A percentile compares a stretch with the other conserved stretches of the same genome.
phyloP scores from a whole-genome alignment of 2,113 vertebrate genomes.

The Atrichornis clamosus region DNA sequence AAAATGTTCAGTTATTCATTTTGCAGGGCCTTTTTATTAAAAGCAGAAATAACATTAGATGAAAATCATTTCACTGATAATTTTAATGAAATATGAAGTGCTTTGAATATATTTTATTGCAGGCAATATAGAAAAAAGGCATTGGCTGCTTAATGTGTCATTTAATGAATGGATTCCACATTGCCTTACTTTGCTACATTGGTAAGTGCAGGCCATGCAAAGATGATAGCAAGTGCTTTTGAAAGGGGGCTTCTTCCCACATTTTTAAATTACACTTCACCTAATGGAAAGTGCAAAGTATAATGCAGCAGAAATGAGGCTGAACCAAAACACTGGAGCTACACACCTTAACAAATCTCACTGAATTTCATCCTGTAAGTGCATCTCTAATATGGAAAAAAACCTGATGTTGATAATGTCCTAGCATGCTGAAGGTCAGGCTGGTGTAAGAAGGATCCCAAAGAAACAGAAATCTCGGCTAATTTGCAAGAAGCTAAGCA shows the following conservation, averaged over 20 bases:
- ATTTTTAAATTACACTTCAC: constrained; percentile 43
- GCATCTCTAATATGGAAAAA: background rate
- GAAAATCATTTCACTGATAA: constrained; percentile 70
- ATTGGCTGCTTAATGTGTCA: constrained; percentile 42
- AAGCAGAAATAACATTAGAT: constrained; percentile 71
- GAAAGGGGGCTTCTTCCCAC: constrained; percentile 5
- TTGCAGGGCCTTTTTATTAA: constrained; percentile 69
- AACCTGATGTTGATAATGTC: background rate
- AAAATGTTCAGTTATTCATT: constrained; percentile 63
- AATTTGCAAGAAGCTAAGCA: background rate
- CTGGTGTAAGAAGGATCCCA: background rate
- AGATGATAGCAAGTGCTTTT: constrained; percentile 4
- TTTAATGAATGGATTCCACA: constrained; percentile 54
- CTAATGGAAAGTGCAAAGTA: constrained; percentile 8
- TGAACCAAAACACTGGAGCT: constrained; percentile 58
- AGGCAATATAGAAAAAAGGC: constrained; percentile 56
- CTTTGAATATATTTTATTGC: constrained; percentile 65
- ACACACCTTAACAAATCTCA: constrained; percentile 52
- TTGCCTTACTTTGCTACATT: constrained; percentile 15
- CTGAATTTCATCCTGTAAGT: background rate
- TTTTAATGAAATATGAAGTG: constrained; percentile 73
- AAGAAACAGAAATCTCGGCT: background rate
- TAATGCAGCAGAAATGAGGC: constrained; percentile 54
- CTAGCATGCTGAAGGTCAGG: constrained; percentile 36
- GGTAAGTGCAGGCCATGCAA: background rate